Percentiles rank a stretch among this genome's conserved stretches.
These are phyloP conservation scores for Chesias legatella DNA, from an alignment of 2,888 invertebrate genomes.

Conservation along the genomic window DNA sequence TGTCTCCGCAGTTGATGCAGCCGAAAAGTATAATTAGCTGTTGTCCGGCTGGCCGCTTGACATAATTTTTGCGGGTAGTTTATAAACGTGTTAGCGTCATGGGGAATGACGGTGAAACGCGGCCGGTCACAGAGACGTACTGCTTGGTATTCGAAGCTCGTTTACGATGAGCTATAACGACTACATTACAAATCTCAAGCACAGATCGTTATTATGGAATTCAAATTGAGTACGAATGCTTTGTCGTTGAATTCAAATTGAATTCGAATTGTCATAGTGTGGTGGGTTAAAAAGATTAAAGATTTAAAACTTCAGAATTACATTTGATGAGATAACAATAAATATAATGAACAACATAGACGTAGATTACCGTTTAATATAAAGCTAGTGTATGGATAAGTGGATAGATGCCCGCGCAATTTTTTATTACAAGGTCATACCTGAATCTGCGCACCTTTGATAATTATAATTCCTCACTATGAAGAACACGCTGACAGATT, in stretches of 20 bases:
- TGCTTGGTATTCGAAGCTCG: constrained; percentile 19
- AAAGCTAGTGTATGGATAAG: constrained; percentile 16
- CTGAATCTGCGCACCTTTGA: constrained; percentile 26
- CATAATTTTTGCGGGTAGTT: too few species aligned
- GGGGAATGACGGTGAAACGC: too few species aligned
- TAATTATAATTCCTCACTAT: constrained; percentile 21
- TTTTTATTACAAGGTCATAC: constrained; percentile 41
- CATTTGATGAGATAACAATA: too few species aligned
- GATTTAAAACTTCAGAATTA: too few species aligned
- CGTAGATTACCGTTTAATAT: too few species aligned
- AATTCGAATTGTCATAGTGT: constrained; percentile 40
- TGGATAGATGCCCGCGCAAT: constrained; percentile 36
- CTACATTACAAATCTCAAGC: constrained; percentile 37
- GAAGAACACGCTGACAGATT: constrained; percentile 23
- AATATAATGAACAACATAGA: too few species aligned
- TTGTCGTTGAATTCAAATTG: constrained; percentile 46
- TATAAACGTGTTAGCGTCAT: too few species aligned
- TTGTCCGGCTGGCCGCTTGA: too few species aligned
- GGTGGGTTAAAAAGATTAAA: constrained; percentile 30
- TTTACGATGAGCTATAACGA: constrained; percentile 41
- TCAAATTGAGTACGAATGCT: constrained; percentile 31
- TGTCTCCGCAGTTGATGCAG: too few species aligned
- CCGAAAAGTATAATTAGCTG: too few species aligned
- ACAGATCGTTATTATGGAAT: constrained; percentile 40
- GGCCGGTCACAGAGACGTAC: constrained; percentile 7